Conservation (phyloP, 2,113 vertebrate genomes). For the Paramormyrops kingsleyae region DNA sequence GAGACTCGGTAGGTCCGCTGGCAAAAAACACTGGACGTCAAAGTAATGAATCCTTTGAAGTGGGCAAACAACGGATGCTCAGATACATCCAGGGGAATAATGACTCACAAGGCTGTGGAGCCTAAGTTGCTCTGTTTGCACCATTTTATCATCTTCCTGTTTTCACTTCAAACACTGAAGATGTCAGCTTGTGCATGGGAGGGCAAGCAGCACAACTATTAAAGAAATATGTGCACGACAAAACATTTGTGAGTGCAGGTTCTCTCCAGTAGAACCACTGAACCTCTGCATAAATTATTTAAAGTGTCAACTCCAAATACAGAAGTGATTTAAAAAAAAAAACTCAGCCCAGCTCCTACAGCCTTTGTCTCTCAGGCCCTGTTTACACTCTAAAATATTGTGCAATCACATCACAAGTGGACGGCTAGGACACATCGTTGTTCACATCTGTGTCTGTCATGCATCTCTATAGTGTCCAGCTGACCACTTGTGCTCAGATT, state of each 20-base stretch:
- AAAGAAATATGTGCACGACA: not conserved
- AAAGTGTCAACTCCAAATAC: not conserved
- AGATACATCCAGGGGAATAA: not conserved
- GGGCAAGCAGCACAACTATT: not conserved
- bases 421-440: not conserved
- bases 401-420: not conserved
- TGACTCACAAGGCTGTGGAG: not conserved
- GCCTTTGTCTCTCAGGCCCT: not conserved
- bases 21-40: not conserved
- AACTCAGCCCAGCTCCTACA: not conserved
- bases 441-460: not conserved
- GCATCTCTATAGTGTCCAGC: not conserved
- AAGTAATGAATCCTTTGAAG: not conserved
- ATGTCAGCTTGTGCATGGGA: not conserved
- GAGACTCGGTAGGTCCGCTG: not conserved
- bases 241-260: not conserved
- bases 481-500: not conserved
- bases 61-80: not conserved
- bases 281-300: not conserved
- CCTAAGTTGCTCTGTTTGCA: not conserved
- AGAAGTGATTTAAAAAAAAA: not conserved
- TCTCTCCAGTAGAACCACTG: not conserved
- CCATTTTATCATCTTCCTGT: not conserved
- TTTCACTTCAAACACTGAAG: not conserved
- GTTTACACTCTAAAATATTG: not conserved